Conservation (phyloP, 2,888 invertebrate species). For the Anaspis maculata region DNA sequence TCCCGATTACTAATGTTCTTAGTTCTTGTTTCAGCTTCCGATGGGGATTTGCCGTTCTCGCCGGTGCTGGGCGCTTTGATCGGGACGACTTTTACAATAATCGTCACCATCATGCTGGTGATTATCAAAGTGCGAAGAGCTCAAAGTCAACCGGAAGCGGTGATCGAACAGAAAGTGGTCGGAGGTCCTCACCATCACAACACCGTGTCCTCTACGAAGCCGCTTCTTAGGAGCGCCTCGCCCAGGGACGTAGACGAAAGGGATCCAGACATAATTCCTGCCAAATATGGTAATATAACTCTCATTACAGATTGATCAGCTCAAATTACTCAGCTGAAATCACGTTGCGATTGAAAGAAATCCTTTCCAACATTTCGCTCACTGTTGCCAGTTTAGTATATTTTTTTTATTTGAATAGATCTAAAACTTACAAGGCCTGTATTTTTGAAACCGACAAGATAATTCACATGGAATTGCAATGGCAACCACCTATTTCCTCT, state of each 20-base stretch:
- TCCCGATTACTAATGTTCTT: no score
- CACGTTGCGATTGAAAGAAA: no score
- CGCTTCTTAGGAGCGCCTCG: conserved; percentile 36
- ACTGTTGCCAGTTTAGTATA: no score
- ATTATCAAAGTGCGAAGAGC: conserved; percentile 44
- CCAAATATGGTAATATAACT: conserved; percentile 59
- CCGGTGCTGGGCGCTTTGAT: conserved; percentile 49
- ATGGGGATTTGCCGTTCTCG: conserved; percentile 48
- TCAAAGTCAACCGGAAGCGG: conserved; percentile 29
- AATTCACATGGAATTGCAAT: no score
- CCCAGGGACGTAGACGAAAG: conserved; percentile 47
- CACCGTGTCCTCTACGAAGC: conserved; percentile 37
- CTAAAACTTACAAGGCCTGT: no score
- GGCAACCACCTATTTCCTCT: no score
- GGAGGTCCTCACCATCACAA: conserved; percentile 34
- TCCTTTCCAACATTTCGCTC: no score
- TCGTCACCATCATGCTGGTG: conserved; percentile 45
- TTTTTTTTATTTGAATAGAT: no score
- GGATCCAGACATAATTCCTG: conserved; percentile 69
- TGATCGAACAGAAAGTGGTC: conserved; percentile 41
- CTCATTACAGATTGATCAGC: no score
- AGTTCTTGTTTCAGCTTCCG: conserved; percentile 49
- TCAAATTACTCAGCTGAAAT: no score
- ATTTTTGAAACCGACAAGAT: no score
- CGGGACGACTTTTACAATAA: conserved; percentile 47